Evolutionary conservation across 2,888 invertebrate genomes (phyloP).

Genomic region (Euplexia lucipara): DNA sequence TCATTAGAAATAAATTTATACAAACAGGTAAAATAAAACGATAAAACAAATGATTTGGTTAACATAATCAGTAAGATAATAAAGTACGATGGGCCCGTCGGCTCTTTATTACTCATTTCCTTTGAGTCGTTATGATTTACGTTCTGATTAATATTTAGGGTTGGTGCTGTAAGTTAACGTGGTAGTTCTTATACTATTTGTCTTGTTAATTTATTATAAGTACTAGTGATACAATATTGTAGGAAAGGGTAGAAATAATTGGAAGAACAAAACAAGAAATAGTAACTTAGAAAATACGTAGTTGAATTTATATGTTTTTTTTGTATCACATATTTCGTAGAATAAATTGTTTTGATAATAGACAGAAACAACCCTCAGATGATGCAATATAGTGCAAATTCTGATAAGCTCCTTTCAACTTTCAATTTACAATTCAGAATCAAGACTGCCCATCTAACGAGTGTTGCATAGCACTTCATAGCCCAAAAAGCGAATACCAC

Average conservation of each 20-base stretch:
- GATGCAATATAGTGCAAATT: too few relatives aligned
- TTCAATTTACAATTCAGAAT: too few relatives aligned
- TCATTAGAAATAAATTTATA: neutral
- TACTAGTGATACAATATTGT: slow-evolving; percentile 15
- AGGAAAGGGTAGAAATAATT: neutral
- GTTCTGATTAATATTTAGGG: slow-evolving; percentile 48
- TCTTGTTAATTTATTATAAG: slow-evolving; percentile 33
- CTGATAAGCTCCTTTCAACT: too few relatives aligned
- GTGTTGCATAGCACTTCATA: too few relatives aligned
- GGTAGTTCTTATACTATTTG: slow-evolving; percentile 42
- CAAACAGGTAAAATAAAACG: slow-evolving; percentile 1
- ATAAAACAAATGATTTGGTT: slow-evolving; percentile 38
- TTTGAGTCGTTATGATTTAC: slow-evolving; percentile 52
- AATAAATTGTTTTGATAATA: too few relatives aligned
- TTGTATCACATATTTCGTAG: too few relatives aligned
- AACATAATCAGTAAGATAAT: slow-evolving; percentile 37
- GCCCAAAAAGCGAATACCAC: too few relatives aligned
- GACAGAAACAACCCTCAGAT: too few relatives aligned
- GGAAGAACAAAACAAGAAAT: neutral
- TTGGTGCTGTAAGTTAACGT: slow-evolving; percentile 37
- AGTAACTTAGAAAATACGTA: too few relatives aligned
- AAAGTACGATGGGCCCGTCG: slow-evolving; percentile 28
- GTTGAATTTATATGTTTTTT: too few relatives aligned
- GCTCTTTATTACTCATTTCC: slow-evolving; percentile 58
- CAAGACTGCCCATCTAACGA: too few relatives aligned